Evolutionary conservation across 2,888 invertebrate genomes (phyloP), one percentile per base, ranked within the genome.

Genomic region (Dione vanillae): DNA sequence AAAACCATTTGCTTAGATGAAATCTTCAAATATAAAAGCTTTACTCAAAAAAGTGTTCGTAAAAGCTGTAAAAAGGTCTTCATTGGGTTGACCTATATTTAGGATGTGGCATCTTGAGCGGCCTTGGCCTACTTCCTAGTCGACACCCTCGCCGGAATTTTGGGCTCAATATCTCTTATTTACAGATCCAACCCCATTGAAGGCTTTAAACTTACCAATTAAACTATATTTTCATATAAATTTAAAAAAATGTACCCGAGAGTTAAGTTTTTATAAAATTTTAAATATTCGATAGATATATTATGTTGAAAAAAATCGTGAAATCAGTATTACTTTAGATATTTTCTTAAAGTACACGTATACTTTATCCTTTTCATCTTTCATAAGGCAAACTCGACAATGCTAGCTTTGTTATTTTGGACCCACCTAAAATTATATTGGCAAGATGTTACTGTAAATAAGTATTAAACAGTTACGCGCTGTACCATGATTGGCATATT

Each of bases 41-140:
- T 14, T 11, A 45, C n/a, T 61, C n/a, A n/a, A n/a, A 19, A 62
- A 54, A 45, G 52, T 69, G 37, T 47, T 62, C 19, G 45, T 40
- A 67, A 67, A 62, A 27, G 45, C 37, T 40, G 12, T 45, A 52
- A 70, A 58, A 70, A 62, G 35, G 61, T 62, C 62, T 16, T 47
- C 40, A 54, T 20, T 58, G 41, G 12, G 41, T 59, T 74, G 69
- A 69, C 69, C 73, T 64, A 64, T 64, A 65, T 72, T 61, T 62
- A 67, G 69, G 69, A 67, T 67, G 69, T 71, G 65, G 58, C 43
- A 64, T 37, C 64, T 69, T 51, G n/a, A 58, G 19, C 58, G 69
- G 65, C 74, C 74, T 74, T 74, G 71, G 59, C 74, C 71, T 12
- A 64, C 43, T 70, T 72, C 45, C 64, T 27, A 43, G 66, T 66